Percentiles rank a stretch among this genome's conserved stretches.
Evolutionary conservation across 2,113 vertebrate species (phyloP).

Genomic region (Sceloporus tristichus): DNA sequence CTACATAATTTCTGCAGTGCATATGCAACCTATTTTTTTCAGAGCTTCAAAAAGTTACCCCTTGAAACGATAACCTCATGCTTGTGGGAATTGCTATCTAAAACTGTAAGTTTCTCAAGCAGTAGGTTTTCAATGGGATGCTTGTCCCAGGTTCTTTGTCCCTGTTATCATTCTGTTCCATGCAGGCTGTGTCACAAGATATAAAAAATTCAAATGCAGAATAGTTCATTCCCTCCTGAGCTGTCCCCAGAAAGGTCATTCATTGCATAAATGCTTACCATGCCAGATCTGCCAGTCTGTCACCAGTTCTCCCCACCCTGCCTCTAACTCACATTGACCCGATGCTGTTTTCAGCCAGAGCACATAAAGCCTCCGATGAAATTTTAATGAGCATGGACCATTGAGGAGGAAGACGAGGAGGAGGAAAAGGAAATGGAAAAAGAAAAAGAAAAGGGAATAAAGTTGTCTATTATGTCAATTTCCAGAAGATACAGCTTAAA

Average conservation of each 20-base stretch:
- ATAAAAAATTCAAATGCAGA: conserved; percentile 46
- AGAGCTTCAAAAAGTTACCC: too few relatives aligned
- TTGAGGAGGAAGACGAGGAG: background rate
- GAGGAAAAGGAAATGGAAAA: background rate
- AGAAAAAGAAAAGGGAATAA: background rate
- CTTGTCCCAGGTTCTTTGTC: background rate
- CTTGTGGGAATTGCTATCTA: too few relatives aligned
- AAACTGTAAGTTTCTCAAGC: too few relatives aligned
- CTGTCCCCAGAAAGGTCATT: conserved; percentile 35
- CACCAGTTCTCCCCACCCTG: conserved; percentile 4
- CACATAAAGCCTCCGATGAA: conserved; percentile 30
- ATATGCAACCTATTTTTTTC: too few relatives aligned
- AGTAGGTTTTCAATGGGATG: background rate
- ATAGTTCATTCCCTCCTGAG: conserved; percentile 31
- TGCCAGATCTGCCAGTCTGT: conserved; percentile 1
- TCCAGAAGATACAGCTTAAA: conserved; percentile 8
- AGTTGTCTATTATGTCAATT: background rate
- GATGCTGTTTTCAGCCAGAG: conserved; percentile 24
- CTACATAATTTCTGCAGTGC: too few relatives aligned
- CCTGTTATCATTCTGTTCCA: background rate
- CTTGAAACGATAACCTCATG: too few relatives aligned
- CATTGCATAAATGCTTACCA: conserved; percentile 27
- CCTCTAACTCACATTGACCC: background rate
- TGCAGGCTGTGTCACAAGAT: background rate
- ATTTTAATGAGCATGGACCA: conserved; percentile 39